These are phyloP conservation scores for Zoanthus gigantus DNA, from an alignment of 92 coral and sea anemone genomes.

Conservation along the genomic window DNA sequence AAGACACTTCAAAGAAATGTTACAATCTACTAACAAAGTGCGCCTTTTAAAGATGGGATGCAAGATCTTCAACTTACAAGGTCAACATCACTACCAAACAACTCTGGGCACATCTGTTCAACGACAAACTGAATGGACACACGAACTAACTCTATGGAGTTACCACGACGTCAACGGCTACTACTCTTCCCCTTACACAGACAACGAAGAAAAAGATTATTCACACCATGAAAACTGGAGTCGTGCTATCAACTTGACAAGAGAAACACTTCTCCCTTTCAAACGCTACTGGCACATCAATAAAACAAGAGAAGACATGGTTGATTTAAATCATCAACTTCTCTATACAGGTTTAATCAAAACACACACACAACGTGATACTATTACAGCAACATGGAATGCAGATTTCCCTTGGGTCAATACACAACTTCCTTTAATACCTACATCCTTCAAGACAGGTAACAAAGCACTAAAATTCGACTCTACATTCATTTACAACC, in stretches of 20 bases:
- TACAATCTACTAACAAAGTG: neutral
- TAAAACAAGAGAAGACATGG: neutral
- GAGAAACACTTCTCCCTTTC: neutral
- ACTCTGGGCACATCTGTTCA: neutral
- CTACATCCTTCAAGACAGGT: neutral
- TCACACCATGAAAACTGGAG: neutral
- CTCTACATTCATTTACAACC: neutral
- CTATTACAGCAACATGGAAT: neutral
- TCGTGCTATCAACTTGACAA: neutral
- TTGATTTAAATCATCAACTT: neutral
- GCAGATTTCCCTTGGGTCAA: neutral
- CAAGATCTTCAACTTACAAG: too few relatives aligned
- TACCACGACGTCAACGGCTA: neutral
- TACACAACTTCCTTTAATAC: neutral
- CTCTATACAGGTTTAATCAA: neutral
- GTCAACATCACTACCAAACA: neutral
- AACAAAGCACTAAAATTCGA: neutral
- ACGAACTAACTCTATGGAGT: neutral
- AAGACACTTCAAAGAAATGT: neutral
- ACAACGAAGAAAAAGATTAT: neutral
- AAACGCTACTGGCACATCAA: neutral
- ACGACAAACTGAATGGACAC: neutral
- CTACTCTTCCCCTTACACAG: neutral
- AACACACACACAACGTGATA: neutral
- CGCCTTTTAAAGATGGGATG: neutral